These are phyloP conservation scores for Heteronetta atricapilla DNA, from an alignment of 2,113 vertebrate species.

Conservation along the genomic window DNA sequence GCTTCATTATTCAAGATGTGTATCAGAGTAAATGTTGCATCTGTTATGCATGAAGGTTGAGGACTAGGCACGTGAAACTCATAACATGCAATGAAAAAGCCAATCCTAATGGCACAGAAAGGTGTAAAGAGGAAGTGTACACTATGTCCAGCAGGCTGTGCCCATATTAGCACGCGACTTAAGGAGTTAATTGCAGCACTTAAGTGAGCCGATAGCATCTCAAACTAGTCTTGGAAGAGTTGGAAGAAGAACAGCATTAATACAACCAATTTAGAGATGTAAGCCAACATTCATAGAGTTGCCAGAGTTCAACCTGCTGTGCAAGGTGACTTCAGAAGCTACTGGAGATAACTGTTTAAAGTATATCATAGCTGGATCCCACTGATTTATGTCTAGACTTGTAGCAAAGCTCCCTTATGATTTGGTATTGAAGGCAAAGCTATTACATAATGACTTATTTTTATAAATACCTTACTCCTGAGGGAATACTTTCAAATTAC, in stretches of 20 bases:
- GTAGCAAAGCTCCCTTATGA: background rate
- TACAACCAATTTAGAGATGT: background rate
- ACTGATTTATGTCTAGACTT: background rate
- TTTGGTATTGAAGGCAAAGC: background rate
- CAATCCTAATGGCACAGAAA: background rate
- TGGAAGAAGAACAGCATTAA: constrained; percentile 37
- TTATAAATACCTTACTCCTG: background rate
- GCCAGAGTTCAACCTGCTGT: background rate
- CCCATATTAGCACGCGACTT: background rate
- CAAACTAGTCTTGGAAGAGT: background rate
- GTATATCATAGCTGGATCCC: background rate
- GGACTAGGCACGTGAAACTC: background rate
- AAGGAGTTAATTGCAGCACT: constrained; percentile 14
- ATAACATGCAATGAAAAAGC: background rate
- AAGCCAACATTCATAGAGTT: background rate
- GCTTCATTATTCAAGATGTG: background rate
- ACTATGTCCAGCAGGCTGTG: background rate
- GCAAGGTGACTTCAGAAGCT: background rate
- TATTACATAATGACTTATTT: background rate
- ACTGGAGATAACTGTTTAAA: background rate
- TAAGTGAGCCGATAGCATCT: constrained; percentile 24
- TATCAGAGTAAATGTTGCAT: background rate
- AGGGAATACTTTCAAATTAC: background rate
- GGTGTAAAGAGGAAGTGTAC: background rate
- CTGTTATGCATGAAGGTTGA: background rate